These are phyloP conservation scores for Leptosomus discolor DNA, from an alignment of 2,113 vertebrate species.

Conservation along the genomic window DNA sequence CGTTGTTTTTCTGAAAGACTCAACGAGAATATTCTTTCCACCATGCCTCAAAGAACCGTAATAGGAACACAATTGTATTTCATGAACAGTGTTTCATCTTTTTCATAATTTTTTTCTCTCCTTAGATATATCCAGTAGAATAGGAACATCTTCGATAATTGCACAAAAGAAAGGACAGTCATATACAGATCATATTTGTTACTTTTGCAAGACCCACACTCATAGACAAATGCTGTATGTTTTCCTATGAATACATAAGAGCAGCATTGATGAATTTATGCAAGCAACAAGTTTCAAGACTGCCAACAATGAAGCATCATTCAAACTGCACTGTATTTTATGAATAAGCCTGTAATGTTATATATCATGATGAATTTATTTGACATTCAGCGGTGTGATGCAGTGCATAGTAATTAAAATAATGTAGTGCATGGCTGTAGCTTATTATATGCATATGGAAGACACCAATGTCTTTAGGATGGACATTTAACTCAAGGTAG, in stretches of 20 bases:
- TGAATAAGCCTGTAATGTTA: constrained; percentile 49
- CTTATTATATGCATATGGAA: constrained; percentile 32
- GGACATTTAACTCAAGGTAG: constrained; percentile 12
- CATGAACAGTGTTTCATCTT: not conserved
- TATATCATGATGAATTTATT: not conserved
- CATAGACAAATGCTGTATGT: not conserved
- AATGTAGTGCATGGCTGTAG: constrained; percentile 10
- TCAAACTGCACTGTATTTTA: constrained; percentile 1
- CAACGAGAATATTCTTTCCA: not conserved
- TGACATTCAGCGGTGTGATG: constrained; percentile 42
- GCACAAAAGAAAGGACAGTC: constrained; percentile 7
- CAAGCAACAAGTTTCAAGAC: constrained; percentile 50
- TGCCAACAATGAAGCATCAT: constrained; percentile 37
- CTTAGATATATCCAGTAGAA: not conserved
- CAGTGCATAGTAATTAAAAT: not conserved
- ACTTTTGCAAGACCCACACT: constrained; percentile 1
- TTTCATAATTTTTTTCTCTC: not conserved
- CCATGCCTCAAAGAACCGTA: not conserved
- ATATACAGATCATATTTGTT: not conserved
- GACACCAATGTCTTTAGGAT: constrained; percentile 27
- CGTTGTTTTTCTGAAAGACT: not conserved
- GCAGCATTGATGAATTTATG: constrained; percentile 37
- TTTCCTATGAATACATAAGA: constrained; percentile 24
- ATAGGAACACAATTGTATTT: not conserved
- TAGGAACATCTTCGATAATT: not conserved